Evolutionary conservation across 2,797 vertebrate genomes (phyloP), one percentile per base, ranked within the genome.

Genomic region (Periparus ater): DNA sequence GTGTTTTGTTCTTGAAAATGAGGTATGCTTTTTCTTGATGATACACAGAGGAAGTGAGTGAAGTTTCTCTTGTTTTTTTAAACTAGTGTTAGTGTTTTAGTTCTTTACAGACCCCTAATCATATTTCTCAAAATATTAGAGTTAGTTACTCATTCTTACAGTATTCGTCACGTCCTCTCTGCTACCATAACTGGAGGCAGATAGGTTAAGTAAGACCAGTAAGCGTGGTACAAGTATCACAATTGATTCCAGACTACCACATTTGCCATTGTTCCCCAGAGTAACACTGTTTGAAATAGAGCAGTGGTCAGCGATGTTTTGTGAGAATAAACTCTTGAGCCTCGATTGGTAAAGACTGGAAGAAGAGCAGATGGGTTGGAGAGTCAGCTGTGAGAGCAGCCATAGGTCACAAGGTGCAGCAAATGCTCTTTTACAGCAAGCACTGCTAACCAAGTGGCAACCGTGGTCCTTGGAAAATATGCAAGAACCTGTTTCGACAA

Each of bases 401-500:
- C 29, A 34, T 12, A 22, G 71, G 27, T 26, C 18, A 2, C 0
- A 1, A 51, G 45, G n/a, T 55, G 22, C 84, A 66, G 23, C 2
- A 0, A 0, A 6, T 47, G 30, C 36, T 60, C 30, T 63, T 91
- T 54, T 54, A 40, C 44, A 55, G 23, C 0, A 0, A 34, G 65
- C 30, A 16, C 3, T 32, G 13, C 42, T 62, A 68, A 63, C 19
- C 1, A 1, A 58, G 32, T 55, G 51, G 48, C 57, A 63, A 7
- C 32, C 2, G 0, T 36, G 7, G 18, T n/a, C 29, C 29, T 68
- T 76, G 51, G 84, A 47, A 95, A 92, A 68, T 53, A 72, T 63
- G 29, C 42, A 53, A 63, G 25, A 96, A 30, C 29, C 42, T 57
- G 2, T 76, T 82, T 67, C 25, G 71, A 70, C 32, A 77, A 47